Conservation (phyloP, 2,113 vertebrate genomes). For the Actinemys pallida region DNA sequence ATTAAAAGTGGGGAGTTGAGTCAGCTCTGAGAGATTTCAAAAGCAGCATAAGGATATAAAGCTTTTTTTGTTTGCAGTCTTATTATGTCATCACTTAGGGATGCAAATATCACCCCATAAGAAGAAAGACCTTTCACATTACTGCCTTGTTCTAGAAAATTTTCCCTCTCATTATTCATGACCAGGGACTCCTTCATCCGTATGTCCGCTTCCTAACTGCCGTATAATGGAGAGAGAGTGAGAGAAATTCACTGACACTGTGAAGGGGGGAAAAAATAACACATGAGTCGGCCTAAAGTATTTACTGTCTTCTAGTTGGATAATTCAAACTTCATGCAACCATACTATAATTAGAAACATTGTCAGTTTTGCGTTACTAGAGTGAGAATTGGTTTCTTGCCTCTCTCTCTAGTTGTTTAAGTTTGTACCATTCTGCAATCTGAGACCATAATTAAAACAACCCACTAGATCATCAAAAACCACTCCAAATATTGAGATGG, state of each 20-base stretch:
- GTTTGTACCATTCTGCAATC: fast-evolving
- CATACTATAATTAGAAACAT: not conserved
- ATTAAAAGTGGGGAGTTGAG: slow-evolving; percentile 31
- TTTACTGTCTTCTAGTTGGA: slow-evolving; percentile 13
- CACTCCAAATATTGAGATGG: not conserved
- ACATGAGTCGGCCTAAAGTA: slow-evolving; percentile 33
- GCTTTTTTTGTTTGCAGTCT: slow-evolving; percentile 55
- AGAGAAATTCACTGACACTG: slow-evolving; percentile 47
- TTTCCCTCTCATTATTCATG: slow-evolving; percentile 58
- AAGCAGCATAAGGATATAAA: slow-evolving; percentile 41
- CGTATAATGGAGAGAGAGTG: not conserved
- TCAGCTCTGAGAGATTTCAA: not conserved
- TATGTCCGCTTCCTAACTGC: slow-evolving; percentile 17
- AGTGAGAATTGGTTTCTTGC: fast-evolving
- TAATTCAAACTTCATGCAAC: not conserved
- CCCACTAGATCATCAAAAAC: no score
- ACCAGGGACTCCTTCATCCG: slow-evolving; percentile 1
- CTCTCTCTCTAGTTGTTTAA: not conserved
- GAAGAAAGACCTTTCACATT: slow-evolving; percentile 69
- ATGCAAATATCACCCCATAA: slow-evolving; percentile 45
- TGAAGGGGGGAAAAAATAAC: slow-evolving; percentile 23
- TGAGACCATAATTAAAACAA: not conserved
- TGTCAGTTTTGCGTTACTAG: not conserved
- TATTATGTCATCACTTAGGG: slow-evolving; percentile 64
- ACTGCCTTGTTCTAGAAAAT: slow-evolving; percentile 58